Evolutionary conservation across 2,797 vertebrate species (phyloP), one percentile per base, ranked within the genome.

Genomic region (Australoheros facetus): DNA sequence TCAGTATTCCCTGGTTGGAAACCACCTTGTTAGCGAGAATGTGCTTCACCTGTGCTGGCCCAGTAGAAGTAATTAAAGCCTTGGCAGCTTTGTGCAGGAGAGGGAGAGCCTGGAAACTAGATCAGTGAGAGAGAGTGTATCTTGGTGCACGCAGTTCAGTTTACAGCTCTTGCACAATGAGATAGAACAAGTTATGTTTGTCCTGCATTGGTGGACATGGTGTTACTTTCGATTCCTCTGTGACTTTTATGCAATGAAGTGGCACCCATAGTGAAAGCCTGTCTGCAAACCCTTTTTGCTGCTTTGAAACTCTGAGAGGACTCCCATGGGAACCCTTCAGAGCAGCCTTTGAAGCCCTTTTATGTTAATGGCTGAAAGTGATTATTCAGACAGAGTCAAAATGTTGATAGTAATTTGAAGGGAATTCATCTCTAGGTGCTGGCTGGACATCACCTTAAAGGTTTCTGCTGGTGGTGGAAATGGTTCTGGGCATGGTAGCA

Each of bases 11-110:
- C 86, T 57, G 73, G 86, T 86, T 82, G 83, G 86, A 92, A 91
- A 89, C 80, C 90, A 86, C 84, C 90, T 93, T 91, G 92, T 90
- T 93, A 90, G 89, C 48, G 90, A 90, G 90, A 82, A 80, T 86
- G 87, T 88, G 90, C 85, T 85, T 93, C 84, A 90, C 90, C 90
- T 92, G 86, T 60, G 79, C 90, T 87, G 90, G 90, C 89, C 89
- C 88, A 88, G 87, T 80, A 90, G 73, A 90, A 88, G 89, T 92
- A 91, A 92, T 93, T 91, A 90, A 92, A 90, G 83, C 78, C 79
- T 82, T 62, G 8, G 78, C 85, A 86, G 84, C 75, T 73, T 59
- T 71, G 75, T 56, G 69, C 53, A 17, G 71, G 42, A 73, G 82
- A 82, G 85, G 45, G 72, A 76, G 78, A 82, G 80, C 84, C 77